Evolutionary conservation across 2,888 invertebrate genomes (phyloP).

Genomic region (Erebia aethiops): DNA sequence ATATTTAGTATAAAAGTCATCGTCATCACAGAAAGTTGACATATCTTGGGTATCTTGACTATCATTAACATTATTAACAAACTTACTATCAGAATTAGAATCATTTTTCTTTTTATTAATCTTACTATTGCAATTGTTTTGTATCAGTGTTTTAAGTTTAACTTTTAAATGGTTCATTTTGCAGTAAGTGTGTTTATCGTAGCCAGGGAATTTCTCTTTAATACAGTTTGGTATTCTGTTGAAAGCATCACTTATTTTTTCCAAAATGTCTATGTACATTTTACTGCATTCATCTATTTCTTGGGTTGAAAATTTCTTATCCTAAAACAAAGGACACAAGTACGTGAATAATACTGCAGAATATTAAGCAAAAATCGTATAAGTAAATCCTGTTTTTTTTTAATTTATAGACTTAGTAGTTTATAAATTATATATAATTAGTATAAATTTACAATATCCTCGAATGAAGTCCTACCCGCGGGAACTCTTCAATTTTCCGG

Average conservation of each 20-base stretch:
- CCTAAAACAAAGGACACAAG: slow-evolving; percentile 12
- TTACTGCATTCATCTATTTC: slow-evolving; percentile 26
- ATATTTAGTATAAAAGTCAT: slow-evolving; percentile 11
- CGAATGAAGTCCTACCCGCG: too few species aligned
- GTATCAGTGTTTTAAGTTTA: slow-evolving; percentile 79
- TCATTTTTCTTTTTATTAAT: slow-evolving; percentile 36
- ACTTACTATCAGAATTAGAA: slow-evolving; percentile 45
- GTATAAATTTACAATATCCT: too few species aligned
- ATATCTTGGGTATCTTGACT: slow-evolving; percentile 33
- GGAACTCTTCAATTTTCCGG: too few species aligned
- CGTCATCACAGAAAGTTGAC: slow-evolving; percentile 10
- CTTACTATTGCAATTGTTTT: slow-evolving; percentile 53
- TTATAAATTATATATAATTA: too few species aligned
- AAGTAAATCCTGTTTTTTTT: too few species aligned
- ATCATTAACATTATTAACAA: slow-evolving; percentile 53
- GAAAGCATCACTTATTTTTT: slow-evolving; percentile 84
- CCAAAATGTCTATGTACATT: slow-evolving; percentile 84
- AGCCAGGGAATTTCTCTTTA: slow-evolving; percentile 84
- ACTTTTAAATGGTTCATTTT: slow-evolving; percentile 82
- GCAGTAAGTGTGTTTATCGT: slow-evolving; percentile 79
- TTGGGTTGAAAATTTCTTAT: slow-evolving; percentile 11
- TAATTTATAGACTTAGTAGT: too few species aligned
- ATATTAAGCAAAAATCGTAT: neutral
- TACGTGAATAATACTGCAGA: neutral
- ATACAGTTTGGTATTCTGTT: slow-evolving; percentile 85